Percentiles rank a stretch among this genome's conserved stretches.
Evolutionary conservation across 2,113 vertebrate species (phyloP).

Genomic region (Labrus mixtus): DNA sequence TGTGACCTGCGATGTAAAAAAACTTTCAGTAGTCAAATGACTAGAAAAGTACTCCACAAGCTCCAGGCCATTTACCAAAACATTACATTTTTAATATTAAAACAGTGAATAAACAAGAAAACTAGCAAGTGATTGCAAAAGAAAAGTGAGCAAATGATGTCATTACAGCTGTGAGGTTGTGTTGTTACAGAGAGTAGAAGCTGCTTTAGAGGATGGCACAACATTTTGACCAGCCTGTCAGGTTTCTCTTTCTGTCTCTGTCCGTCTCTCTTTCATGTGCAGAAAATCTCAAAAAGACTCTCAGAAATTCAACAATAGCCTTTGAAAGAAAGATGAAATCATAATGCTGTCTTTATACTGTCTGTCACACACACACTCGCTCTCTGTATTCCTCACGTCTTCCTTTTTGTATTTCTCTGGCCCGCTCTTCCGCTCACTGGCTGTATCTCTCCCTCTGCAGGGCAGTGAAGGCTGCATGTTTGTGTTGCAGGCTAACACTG

Average conservation of each 20-base stretch:
- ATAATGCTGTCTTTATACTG: slow-evolving; percentile 62
- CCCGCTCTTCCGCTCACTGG: slow-evolving; percentile 6
- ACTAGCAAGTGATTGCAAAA: neutral
- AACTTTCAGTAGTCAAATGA: no score
- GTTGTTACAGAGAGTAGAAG: neutral
- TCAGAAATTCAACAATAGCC: slow-evolving; percentile 58
- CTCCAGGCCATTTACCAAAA: no score
- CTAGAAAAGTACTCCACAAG: no score
- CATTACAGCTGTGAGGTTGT: no score
- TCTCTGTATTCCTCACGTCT: slow-evolving; percentile 5
- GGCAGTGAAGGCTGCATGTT: slow-evolving; percentile 31
- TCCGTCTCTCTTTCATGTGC: slow-evolving; percentile 48
- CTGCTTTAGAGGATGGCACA: slow-evolving; percentile 13
- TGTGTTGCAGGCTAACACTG: slow-evolving; percentile 42
- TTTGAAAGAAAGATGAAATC: slow-evolving; percentile 64
- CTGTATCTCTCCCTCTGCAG: slow-evolving; percentile 41
- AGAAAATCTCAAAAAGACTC: slow-evolving; percentile 47
- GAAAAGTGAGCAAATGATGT: neutral
- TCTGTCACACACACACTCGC: slow-evolving; percentile 34
- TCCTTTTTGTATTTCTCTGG: slow-evolving; percentile 27
- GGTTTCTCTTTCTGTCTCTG: slow-evolving; percentile 24
- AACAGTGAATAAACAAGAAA: neutral
- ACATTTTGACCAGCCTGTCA: neutral
- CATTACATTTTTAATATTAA: no score
- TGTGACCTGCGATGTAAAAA: no score